Base-by-base conservation (phyloP, 2,797 vertebrate genomes). In the Leptodactylus fallax region DNA sequence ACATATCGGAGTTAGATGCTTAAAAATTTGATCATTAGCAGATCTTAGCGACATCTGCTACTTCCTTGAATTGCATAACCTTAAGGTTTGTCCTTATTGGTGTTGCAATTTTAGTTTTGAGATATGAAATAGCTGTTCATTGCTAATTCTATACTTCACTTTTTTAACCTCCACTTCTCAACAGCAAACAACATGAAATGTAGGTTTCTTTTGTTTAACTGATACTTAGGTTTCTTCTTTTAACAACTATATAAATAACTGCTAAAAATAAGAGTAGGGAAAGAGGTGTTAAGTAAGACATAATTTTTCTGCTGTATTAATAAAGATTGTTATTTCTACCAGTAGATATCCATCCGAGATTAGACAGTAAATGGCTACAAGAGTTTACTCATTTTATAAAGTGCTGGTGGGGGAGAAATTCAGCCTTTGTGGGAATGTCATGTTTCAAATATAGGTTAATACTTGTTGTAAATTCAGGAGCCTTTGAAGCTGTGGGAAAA, bases 401-500 rank as follows among this genome's bases (percentile, higher is more conserved):
- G 27, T 80, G 56, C 27, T 25, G 19, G 79, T 79, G 47, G 85
- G 91, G 90, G 90, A 90, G 93, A 94, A 94, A 90, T 92, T 72
- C 92, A 93, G 94, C 90, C 92, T 92, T 95, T 95, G 94, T 96
- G 95, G 94, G 95, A 96, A 95, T 94, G 93, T 93, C 90, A 94
- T 93, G 93, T 95, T 94, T 96, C 93, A 96, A 95, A 95, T 96
- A 96, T 93, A 91, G 91, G 94, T 95, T 96, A 95, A 95, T 95
- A 93, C 94, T 93, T 93, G 95, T 93, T 95, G 93, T 95, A 96
- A 95, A 96, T 95, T 94, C 94, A 94, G 92, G 94, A 94, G 93
- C 92, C 95, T 96, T 96, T 97, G 95, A 96, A 96, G 95, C 92
- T 96, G 95, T 96, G 96, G 96, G 96, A 96, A 97, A 96, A 95